Conservation (phyloP, 2,797 vertebrate genomes). For the Sebastes steindachneri region DNA sequence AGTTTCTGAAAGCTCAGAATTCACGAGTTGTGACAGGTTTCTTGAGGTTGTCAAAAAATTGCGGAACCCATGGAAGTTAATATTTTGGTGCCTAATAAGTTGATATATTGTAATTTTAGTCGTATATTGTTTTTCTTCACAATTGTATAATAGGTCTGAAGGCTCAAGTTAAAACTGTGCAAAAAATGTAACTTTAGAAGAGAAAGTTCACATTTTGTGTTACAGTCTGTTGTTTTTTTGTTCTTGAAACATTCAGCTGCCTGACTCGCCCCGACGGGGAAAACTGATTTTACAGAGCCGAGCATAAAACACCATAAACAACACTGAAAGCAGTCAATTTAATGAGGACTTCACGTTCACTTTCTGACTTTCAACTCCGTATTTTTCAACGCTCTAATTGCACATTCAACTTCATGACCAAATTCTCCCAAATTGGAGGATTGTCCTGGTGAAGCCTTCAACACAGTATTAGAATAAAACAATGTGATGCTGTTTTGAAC, state of each 20-base stretch:
- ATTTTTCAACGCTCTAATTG: not conserved
- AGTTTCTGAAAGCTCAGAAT: too few relatives aligned
- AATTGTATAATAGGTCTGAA: not conserved
- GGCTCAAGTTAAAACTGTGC: not conserved
- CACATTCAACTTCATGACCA: not conserved
- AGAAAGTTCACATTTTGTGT: not conserved
- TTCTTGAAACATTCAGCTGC: not conserved
- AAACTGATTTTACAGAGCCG: not conserved
- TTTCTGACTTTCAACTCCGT: not conserved
- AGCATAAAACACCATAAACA: not conserved
- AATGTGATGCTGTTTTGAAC: not conserved
- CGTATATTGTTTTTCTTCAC: too few relatives aligned
- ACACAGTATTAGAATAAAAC: not conserved
- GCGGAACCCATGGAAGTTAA: too few relatives aligned
- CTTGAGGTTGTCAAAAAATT: too few relatives aligned
- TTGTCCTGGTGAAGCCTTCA: not conserved
- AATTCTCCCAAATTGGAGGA: not conserved
- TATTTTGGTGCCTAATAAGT: too few relatives aligned
- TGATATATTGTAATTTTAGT: too few relatives aligned
- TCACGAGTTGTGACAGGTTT: too few relatives aligned
- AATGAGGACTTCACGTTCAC: not conserved
- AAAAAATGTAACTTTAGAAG: not conserved
- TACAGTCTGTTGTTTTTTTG: not conserved
- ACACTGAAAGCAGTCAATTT: not conserved
- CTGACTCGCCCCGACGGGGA: not conserved